Evolutionary conservation across 2,797 vertebrate genomes (phyloP).

Genomic region (Cuculus canorus): DNA sequence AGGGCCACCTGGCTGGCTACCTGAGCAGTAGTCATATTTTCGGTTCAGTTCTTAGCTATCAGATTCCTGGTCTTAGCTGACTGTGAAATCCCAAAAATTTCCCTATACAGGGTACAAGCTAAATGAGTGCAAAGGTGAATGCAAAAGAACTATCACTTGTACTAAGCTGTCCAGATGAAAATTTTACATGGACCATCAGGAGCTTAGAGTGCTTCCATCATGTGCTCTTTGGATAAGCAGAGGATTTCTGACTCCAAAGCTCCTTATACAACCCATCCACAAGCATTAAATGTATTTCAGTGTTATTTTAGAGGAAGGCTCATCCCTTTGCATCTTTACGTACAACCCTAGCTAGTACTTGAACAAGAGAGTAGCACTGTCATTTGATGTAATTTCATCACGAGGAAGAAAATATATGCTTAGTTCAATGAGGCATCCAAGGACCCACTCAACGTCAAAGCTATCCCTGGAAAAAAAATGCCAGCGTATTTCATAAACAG

Average conservation of each 20-base stretch:
- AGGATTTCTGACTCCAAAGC: background rate
- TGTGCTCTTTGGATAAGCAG: background rate
- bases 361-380: background rate
- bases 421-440: background rate
- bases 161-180: background rate
- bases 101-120: background rate
- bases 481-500: background rate
- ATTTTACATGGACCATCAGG: background rate
- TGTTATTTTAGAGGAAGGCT: background rate
- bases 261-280: background rate
- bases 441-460: background rate
- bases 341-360: background rate
- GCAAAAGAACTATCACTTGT: background rate
- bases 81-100: background rate
- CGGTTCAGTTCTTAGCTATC: background rate
- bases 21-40: background rate
- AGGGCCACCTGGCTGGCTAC: background rate
- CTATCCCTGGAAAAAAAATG: background rate
- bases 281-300: background rate
- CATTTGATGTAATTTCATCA: background rate
- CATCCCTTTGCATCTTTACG: background rate
- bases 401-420: background rate
- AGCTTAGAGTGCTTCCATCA: background rate
- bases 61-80: background rate
- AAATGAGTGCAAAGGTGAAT: background rate